Base-by-base conservation (phyloP, 2,888 invertebrate genomes). In the Clitarchus hookeri region DNA sequence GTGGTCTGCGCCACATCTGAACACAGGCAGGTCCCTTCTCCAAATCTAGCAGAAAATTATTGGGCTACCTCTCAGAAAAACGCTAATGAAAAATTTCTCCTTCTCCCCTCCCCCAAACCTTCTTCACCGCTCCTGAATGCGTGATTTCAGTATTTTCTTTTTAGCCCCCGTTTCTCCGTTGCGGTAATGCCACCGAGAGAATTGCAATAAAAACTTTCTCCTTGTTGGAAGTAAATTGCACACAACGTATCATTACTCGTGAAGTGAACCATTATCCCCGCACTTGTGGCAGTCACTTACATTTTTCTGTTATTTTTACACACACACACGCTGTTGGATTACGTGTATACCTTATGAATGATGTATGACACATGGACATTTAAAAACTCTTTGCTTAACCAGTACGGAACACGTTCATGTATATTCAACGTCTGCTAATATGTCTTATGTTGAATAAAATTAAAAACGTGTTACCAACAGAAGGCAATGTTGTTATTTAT, bases 181-280 rank as follows among this genome's bases (percentile, higher is more conserved):
- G 65, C 65, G 65, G 65, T 65, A 65, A 65, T n/a, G 65, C n/a
- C 65, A n/a, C 65, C 8, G n/a, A 65, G n/a, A 65, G 65, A 65
- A 65, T 65, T n/a, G 19, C 65, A 65, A n/a, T n/a, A 65, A 65
- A 65, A 65, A 65, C 65, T 65, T 65, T 65, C 65, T 65, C 65
- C 65, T 65, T n/a, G 65, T 65, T 65, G 65, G 65, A 65, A 65
- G n/a, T 65, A n/a, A n/a, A 65, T 65, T 65, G 65, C 65, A 19
- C 65, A 9, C 16, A 19, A 65, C 65, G 8, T 65, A 23, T n/a
- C 19, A 65, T 65, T 65, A 65, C 65, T n/a, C 0, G 53, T 19
- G 53, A 36, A 36, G 1, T 1, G 36, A 36, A 36, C 36, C 48
- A 23, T 65, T 23, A n/a, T 65, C 0, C 16, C n/a, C 65, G 6